These are phyloP conservation scores for Nematostella vectensis DNA, from an alignment of 92 coral and sea anemone species.

Conservation along the genomic window DNA sequence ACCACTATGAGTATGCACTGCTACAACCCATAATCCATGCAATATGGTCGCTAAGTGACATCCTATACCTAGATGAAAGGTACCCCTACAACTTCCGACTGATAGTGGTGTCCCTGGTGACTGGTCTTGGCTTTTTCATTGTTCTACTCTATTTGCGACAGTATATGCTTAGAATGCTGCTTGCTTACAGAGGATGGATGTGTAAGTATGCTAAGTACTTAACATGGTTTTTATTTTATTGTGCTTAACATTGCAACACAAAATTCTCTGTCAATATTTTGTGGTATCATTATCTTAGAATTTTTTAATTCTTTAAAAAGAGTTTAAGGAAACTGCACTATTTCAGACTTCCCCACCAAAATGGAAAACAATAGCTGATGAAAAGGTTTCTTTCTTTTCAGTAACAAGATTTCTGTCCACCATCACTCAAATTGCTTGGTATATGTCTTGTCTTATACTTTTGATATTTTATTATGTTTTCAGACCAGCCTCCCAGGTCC, in stretches of 20 bases:
- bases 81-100: slow-evolving; percentile 77
- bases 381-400: too few species aligned
- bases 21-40: slow-evolving; percentile 45
- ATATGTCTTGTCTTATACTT: too few species aligned
- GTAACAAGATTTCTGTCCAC: too few species aligned
- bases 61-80: slow-evolving; percentile 62
- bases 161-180: slow-evolving; percentile 71
- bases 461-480: too few species aligned
- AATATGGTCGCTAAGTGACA: slow-evolving; percentile 68
- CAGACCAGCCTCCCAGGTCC: slow-evolving; percentile 88
- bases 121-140: slow-evolving; percentile 77
- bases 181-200: slow-evolving; percentile 96
- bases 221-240: neutral
- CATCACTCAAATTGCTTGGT: too few species aligned
- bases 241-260: neutral
- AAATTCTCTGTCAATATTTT: neutral
- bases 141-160: slow-evolving; percentile 76
- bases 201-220: slow-evolving; percentile 81
- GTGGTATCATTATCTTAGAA: neutral
- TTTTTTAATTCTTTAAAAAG: neutral
- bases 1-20: slow-evolving; percentile 36
- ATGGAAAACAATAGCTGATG: too few species aligned
- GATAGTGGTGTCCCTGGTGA: slow-evolving; percentile 43
- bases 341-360: too few species aligned
- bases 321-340: too few species aligned